These are phyloP conservation scores for Oppia nitens DNA, from an alignment of 1,140 invertebrate genomes.

Conservation along the genomic window DNA sequence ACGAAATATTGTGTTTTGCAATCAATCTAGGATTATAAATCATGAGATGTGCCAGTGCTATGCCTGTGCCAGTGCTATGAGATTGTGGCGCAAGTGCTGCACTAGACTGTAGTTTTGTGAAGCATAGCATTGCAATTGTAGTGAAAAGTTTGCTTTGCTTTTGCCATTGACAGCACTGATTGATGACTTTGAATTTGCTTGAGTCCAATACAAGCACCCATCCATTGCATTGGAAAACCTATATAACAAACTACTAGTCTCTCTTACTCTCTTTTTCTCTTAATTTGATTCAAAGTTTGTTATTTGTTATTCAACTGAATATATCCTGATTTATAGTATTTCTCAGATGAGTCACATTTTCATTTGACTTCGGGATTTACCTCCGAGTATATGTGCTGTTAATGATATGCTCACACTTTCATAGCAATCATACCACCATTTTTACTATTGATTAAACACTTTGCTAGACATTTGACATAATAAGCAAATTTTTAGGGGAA, in stretches of 20 bases:
- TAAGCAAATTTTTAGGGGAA: too few species aligned
- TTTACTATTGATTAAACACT: too few species aligned
- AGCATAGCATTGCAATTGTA: too few species aligned
- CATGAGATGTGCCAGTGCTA: not conserved
- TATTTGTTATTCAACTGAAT: not conserved
- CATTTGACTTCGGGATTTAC: constrained; percentile 5
- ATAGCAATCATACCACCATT: too few species aligned
- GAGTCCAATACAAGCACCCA: not conserved
- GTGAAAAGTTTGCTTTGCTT: not conserved
- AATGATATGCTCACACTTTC: not conserved
- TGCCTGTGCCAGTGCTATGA: too few species aligned
- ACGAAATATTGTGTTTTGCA: constrained; percentile 2
- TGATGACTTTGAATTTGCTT: not conserved
- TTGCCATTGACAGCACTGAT: constrained; percentile 3
- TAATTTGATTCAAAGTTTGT: not conserved
- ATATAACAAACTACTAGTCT: not conserved
- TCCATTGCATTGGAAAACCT: not conserved
- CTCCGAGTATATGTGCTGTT: not conserved
- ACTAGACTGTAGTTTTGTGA: too few species aligned
- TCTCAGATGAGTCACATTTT: constrained; percentile 3
- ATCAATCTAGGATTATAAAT: constrained; percentile 6
- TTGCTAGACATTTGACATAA: too few species aligned
- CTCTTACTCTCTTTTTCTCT: not conserved
- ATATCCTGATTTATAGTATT: constrained; percentile 4
- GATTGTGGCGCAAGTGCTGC: not conserved